phyloP scores from a whole-genome alignment of 2,888 invertebrate genomes.

The Caenorhabditis sp. region DNA sequence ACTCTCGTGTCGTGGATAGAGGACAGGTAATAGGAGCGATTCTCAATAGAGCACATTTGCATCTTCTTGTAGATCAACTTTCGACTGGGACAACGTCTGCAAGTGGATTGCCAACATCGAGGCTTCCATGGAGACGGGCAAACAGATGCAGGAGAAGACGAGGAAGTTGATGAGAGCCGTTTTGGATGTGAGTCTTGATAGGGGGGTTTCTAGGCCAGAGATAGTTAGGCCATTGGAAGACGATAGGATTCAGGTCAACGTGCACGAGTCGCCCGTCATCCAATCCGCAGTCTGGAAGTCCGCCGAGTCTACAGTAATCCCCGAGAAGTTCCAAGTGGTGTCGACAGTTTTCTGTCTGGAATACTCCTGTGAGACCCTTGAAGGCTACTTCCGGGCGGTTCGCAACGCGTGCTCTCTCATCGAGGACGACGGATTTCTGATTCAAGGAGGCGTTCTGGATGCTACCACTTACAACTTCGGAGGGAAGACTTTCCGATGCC shows the following conservation, averaged over 20 bases:
- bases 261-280: conserved; percentile 77
- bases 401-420: conserved; percentile 77
- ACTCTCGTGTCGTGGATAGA: conserved; percentile 78
- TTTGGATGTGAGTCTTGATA: conserved; percentile 70
- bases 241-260: conserved; percentile 73
- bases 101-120: conserved; percentile 81
- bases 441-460: conserved; percentile 82
- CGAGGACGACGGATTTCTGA: conserved; percentile 80
- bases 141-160: conserved; percentile 78
- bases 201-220: background rate
- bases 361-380: conserved; percentile 78
- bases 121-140: conserved; percentile 73
- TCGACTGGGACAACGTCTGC: conserved; percentile 82
- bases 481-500: conserved; percentile 78
- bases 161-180: conserved; percentile 78
- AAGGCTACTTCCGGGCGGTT: conserved; percentile 74
- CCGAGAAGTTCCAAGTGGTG: conserved; percentile 81
- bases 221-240: background rate
- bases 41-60: too few relatives aligned
- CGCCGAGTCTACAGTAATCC: conserved; percentile 68
- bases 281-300: conserved; percentile 73
- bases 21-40: conserved; percentile 57
- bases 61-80: conserved; percentile 71
- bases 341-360: conserved; percentile 82
- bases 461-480: conserved; percentile 81